Evolutionary conservation across 2,888 invertebrate genomes (phyloP).

Genomic region (Tortrix viridana): DNA sequence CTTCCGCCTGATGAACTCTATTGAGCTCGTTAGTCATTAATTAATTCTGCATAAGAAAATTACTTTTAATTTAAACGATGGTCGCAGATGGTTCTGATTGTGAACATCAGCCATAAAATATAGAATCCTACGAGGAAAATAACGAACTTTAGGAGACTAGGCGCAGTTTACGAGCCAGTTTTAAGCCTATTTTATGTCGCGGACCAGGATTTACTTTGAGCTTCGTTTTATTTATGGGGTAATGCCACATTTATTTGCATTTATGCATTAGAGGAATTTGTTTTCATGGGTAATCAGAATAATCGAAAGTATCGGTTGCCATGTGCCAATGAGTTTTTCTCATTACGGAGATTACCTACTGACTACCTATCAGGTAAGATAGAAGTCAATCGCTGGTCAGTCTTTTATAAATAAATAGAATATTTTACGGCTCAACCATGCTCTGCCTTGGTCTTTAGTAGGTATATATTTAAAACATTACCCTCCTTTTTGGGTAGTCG

Average conservation of each 20-base stretch:
- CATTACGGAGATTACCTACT: too few relatives aligned
- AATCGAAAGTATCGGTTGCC: neutral
- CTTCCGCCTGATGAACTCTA: slow-evolving; percentile 83
- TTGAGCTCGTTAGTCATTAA: slow-evolving; percentile 84
- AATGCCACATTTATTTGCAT: slow-evolving; percentile 3
- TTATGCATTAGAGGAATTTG: neutral
- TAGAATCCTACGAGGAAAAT: slow-evolving; percentile 29
- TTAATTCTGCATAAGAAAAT: slow-evolving; percentile 85
- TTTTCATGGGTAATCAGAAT: neutral
- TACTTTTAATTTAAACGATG: slow-evolving; percentile 81
- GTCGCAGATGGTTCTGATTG: slow-evolving; percentile 73
- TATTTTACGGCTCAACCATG: too few relatives aligned
- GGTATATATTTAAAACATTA: too few relatives aligned
- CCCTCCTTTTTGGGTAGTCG: too few relatives aligned
- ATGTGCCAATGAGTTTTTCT: too few relatives aligned
- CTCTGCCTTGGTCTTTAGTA: too few relatives aligned
- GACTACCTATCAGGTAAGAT: too few relatives aligned
- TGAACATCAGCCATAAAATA: slow-evolving; percentile 33
- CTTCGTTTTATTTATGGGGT: slow-evolving; percentile 13
- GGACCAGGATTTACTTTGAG: slow-evolving; percentile 22
- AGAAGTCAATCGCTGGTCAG: too few relatives aligned
- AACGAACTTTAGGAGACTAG: slow-evolving; percentile 23
- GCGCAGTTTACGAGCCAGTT: slow-evolving; percentile 18
- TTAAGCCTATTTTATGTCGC: slow-evolving; percentile 27
- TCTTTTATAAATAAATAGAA: too few relatives aligned